These are phyloP conservation scores for Channa argus DNA, from an alignment of 2,113 vertebrate species.

Conservation along the genomic window DNA sequence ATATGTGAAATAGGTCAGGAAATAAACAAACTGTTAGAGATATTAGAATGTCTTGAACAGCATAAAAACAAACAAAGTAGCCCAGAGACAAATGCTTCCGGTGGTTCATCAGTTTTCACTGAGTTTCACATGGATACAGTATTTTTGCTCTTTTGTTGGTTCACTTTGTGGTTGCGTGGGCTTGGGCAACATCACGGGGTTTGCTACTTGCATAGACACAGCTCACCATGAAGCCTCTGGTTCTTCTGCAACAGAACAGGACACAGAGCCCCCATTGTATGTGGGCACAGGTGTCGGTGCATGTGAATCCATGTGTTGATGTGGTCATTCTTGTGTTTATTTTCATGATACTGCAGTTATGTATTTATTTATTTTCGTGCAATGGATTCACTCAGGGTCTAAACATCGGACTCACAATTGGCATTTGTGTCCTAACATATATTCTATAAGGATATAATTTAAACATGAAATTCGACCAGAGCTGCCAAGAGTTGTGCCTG, in stretches of 20 bases:
- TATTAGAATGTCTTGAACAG: too few species aligned
- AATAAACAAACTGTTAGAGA: too few species aligned
- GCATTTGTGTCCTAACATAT: conserved; percentile 7
- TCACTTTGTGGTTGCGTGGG: conserved; percentile 49
- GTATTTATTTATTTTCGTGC: neutral
- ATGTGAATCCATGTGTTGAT: conserved; percentile 39
- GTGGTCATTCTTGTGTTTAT: conserved; percentile 20
- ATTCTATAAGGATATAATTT: conserved; percentile 39
- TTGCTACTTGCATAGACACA: conserved; percentile 15
- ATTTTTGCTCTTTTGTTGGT: conserved; percentile 37
- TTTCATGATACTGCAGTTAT: conserved; percentile 19
- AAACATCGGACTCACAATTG: neutral
- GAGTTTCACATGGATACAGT: conserved; percentile 60
- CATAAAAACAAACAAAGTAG: too few species aligned
- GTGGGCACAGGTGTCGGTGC: conserved; percentile 50
- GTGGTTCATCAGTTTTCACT: too few species aligned
- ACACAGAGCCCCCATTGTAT: conserved; percentile 17
- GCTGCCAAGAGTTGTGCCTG: conserved; percentile 54
- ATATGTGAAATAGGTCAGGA: too few species aligned
- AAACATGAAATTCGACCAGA: conserved; percentile 48
- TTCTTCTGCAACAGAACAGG: conserved; percentile 24
- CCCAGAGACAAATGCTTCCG: too few species aligned
- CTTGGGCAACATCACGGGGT: conserved; percentile 45
- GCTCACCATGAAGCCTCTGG: conserved; percentile 41
- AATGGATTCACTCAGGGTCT: neutral